Evolutionary conservation across 2,888 invertebrate genomes (phyloP).

Genomic region (Diaprepes abbreviatus): DNA sequence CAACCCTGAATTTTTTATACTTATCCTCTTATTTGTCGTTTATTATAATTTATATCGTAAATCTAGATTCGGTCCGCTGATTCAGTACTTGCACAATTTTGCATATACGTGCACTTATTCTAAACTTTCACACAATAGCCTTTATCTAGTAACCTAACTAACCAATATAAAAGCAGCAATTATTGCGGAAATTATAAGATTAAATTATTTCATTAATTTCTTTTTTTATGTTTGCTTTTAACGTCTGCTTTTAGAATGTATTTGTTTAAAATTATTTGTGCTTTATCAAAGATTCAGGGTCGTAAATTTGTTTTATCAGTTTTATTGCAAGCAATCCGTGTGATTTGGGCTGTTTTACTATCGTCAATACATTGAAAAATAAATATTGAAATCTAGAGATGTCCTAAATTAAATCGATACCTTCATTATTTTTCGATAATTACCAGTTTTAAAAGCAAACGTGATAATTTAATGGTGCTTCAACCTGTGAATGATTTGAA

Average conservation of each 20-base stretch:
- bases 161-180: slow-evolving; percentile 32
- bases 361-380: slow-evolving; percentile 13
- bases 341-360: background rate
- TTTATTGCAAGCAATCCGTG: slow-evolving; percentile 13
- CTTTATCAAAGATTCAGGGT: slow-evolving; percentile 7
- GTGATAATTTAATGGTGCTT: too few relatives aligned
- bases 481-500: too few relatives aligned
- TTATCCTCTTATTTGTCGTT: slow-evolving; percentile 17
- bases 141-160: slow-evolving; percentile 40
- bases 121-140: slow-evolving; percentile 40
- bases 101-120: slow-evolving; percentile 36
- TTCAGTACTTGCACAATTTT: slow-evolving; percentile 33
- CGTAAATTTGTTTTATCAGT: slow-evolving; percentile 24
- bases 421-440: background rate
- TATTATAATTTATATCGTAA: slow-evolving; percentile 11
- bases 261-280: background rate
- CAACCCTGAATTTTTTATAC: slow-evolving; percentile 10
- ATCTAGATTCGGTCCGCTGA: slow-evolving; percentile 24
- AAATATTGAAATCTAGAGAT: background rate
- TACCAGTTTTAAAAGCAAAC: too few relatives aligned
- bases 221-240: background rate
- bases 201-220: slow-evolving; percentile 1
- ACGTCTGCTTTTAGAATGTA: background rate
- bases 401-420: background rate
- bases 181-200: slow-evolving; percentile 15